These are phyloP conservation scores for Propithecus perrieri DNA, from an alignment of 2,797 vertebrate genomes.

Conservation along the genomic window DNA sequence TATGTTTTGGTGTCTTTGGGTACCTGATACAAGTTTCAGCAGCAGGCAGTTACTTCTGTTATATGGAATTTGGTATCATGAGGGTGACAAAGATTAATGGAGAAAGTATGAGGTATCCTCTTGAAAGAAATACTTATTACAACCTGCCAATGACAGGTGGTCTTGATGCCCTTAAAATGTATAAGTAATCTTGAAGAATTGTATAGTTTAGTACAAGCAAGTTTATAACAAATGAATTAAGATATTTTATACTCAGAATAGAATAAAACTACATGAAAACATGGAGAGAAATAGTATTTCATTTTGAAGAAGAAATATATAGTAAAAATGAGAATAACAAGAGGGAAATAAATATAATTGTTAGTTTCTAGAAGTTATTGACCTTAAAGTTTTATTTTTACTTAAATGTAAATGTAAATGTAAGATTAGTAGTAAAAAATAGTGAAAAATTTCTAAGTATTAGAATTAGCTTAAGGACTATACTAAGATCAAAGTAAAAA, in stretches of 20 bases:
- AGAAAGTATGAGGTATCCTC: neutral
- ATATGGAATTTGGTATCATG: neutral
- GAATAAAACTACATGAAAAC: neutral
- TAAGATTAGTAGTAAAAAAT: neutral
- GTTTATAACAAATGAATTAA: neutral
- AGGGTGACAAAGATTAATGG: neutral
- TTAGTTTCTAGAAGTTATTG: neutral
- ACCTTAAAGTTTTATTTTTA: neutral
- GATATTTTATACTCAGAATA: neutral
- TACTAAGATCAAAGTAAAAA: neutral
- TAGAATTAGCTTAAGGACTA: neutral
- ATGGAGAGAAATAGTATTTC: neutral
- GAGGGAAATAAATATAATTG: neutral
- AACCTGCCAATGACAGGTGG: neutral
- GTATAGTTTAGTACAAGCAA: neutral
- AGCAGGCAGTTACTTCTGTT: neutral
- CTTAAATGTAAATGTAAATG: neutral
- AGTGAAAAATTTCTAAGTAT: neutral
- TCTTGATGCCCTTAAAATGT: neutral
- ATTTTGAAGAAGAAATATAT: neutral
- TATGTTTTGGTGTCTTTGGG: neutral
- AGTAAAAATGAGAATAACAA: slow-evolving; percentile 14
- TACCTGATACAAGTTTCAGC: neutral
- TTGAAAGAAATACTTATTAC: neutral
- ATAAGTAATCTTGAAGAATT: neutral